Conservation (phyloP, 1,140 invertebrate species). For the Philopotamus ludificatus region DNA sequence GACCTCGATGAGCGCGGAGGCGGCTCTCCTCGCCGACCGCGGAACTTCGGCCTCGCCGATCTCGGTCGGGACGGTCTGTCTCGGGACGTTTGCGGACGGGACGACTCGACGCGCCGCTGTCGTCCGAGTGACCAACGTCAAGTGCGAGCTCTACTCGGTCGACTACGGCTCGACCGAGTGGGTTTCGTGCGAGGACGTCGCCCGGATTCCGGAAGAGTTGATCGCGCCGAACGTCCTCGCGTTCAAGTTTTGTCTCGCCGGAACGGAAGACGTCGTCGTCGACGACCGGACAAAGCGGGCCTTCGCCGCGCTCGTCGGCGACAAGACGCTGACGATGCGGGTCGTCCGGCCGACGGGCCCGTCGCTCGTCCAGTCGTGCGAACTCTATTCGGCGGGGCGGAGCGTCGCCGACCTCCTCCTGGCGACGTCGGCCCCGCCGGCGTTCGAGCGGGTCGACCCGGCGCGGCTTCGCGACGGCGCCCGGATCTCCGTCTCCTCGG, state of each 20-base stretch:
- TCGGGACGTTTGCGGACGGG: conserved; percentile 62
- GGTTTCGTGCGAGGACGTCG: conserved; percentile 66
- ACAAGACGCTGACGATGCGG: conserved; percentile 60
- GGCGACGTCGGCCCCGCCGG: conserved; percentile 51
- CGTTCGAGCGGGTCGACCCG: conserved; percentile 54
- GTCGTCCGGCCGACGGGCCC: conserved; percentile 66
- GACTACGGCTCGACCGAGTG: conserved; percentile 76
- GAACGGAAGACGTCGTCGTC: conserved; percentile 64
- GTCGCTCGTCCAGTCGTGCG: conserved; percentile 70
- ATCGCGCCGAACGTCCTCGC: conserved; percentile 70
- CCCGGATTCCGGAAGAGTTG: conserved; percentile 68
- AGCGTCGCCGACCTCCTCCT: conserved; percentile 58
- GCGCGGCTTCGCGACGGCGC: conserved; percentile 53
- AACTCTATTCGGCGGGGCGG: conserved; percentile 59
- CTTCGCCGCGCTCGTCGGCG: conserved; percentile 66
- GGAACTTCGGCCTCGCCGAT: conserved; percentile 60
- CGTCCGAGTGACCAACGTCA: conserved; percentile 61
- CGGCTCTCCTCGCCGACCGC: conserved; percentile 63
- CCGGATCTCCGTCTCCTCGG: conserved; percentile 66
- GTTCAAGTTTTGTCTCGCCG: conserved; percentile 68
- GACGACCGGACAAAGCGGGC: conserved; percentile 66
- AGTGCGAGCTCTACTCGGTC: conserved; percentile 70
- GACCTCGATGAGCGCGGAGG: conserved; percentile 64
- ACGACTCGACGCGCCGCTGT: conserved; percentile 71
- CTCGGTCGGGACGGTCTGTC: conserved; percentile 67